These are phyloP conservation scores for Ophion costatus DNA, from an alignment of 2,888 invertebrate genomes.

Conservation along the genomic window DNA sequence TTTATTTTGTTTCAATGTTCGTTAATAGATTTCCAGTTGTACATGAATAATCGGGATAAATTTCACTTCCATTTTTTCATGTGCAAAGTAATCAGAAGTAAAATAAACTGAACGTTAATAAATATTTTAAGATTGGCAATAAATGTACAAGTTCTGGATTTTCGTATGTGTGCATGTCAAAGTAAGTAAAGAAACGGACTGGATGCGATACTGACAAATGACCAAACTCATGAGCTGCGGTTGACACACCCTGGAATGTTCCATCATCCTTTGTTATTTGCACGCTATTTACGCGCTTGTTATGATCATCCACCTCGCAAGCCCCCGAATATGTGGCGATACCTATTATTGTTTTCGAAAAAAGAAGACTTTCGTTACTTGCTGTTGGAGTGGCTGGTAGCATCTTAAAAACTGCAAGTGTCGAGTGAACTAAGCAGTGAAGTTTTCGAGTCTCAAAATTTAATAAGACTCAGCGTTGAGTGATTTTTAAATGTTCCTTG, in stretches of 20 bases:
- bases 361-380: background rate
- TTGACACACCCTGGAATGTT: constrained; percentile 38
- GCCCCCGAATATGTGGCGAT: constrained; percentile 16
- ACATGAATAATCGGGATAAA: no score
- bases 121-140: no score
- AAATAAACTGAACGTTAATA: no score
- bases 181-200: background rate
- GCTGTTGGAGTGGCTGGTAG: background rate
- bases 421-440: no score
- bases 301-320: background rate
- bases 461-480: background rate
- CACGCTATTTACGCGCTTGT: background rate
- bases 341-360: constrained; percentile 4
- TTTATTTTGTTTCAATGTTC: no score
- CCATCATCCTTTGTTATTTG: constrained; percentile 23
- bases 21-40: background rate
- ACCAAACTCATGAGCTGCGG: constrained; percentile 49
- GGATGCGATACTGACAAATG: constrained; percentile 37
- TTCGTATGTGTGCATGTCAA: background rate
- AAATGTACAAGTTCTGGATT: background rate
- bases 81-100: no score
- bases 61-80: background rate
- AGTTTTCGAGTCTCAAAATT: background rate
- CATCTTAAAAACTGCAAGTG: no score
- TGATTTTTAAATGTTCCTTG: background rate